phyloP scores from a whole-genome alignment of 1,140 invertebrate species.

The Dendroctonus ponderosae region DNA sequence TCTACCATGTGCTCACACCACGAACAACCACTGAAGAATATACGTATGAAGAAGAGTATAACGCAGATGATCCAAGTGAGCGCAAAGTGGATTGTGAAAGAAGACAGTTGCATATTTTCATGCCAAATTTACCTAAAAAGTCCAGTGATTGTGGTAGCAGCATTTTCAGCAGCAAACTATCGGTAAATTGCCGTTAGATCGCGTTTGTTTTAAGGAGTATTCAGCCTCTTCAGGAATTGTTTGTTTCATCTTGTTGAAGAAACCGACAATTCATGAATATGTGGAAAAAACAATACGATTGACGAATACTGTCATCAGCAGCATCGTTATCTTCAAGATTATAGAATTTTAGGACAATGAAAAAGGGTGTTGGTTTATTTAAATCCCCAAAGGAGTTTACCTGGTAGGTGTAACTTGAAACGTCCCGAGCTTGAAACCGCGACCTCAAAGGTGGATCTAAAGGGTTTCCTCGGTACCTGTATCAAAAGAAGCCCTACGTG shows the following conservation, averaged over 20 bases:
- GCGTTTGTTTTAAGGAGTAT: too few species aligned
- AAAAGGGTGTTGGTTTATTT: too few species aligned
- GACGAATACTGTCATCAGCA: too few species aligned
- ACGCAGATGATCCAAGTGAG: not conserved
- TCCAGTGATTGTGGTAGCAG: constrained; percentile 38
- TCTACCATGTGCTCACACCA: constrained; percentile 25
- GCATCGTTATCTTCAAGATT: too few species aligned
- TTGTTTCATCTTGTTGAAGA: too few species aligned
- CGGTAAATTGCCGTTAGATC: not conserved
- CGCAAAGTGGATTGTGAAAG: constrained; percentile 38
- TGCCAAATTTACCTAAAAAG: constrained; percentile 60
- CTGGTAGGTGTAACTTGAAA: constrained; percentile 63
- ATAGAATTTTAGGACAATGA: too few species aligned
- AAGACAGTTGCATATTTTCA: constrained; percentile 66
- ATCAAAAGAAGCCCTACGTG: constrained; percentile 17
- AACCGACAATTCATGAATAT: too few species aligned
- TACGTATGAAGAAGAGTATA: constrained; percentile 4
- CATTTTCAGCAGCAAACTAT: constrained; percentile 37
- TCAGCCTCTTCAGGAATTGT: too few species aligned
- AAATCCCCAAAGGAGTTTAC: constrained; percentile 48
- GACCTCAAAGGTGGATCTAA: constrained; percentile 94
- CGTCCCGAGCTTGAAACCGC: constrained; percentile 88
- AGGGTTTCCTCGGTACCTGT: constrained; percentile 82
- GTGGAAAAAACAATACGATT: too few species aligned
- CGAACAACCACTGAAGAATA: not conserved